A percentile compares a stretch with the other conserved stretches of the same genome.
phyloP scores from a whole-genome alignment of 2,797 vertebrate species.

The Enteromius argenteus region DNA sequence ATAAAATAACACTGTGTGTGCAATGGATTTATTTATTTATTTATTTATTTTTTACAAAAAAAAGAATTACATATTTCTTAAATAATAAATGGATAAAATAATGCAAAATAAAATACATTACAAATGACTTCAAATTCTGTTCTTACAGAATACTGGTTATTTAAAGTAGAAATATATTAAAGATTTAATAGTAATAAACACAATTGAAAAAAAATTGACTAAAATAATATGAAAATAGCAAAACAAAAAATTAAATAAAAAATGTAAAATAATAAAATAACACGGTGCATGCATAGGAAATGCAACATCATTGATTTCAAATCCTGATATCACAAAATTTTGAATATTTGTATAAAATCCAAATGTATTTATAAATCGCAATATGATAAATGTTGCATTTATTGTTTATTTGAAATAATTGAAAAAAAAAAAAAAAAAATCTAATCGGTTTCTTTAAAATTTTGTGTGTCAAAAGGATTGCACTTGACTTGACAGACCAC shows the following conservation, averaged over 20 bases:
- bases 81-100: background rate
- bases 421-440: background rate
- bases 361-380: background rate
- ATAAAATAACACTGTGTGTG: background rate
- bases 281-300: background rate
- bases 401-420: background rate
- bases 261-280: background rate
- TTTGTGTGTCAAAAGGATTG: background rate
- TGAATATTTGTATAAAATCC: background rate
- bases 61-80: background rate
- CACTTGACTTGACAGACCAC: conserved; percentile 13
- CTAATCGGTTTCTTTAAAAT: background rate
- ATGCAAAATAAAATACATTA: background rate
- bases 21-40: background rate
- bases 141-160: background rate
- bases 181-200: background rate
- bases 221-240: background rate
- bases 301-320: background rate
- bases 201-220: background rate
- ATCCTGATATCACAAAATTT: background rate
- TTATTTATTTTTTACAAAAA: background rate
- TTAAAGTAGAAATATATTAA: background rate
- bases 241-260: no score
- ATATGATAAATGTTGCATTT: background rate
- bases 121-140: background rate